These are phyloP conservation scores for Leptinotarsa defecta DNA, from an alignment of 1,140 invertebrate species.

Conservation along the genomic window DNA sequence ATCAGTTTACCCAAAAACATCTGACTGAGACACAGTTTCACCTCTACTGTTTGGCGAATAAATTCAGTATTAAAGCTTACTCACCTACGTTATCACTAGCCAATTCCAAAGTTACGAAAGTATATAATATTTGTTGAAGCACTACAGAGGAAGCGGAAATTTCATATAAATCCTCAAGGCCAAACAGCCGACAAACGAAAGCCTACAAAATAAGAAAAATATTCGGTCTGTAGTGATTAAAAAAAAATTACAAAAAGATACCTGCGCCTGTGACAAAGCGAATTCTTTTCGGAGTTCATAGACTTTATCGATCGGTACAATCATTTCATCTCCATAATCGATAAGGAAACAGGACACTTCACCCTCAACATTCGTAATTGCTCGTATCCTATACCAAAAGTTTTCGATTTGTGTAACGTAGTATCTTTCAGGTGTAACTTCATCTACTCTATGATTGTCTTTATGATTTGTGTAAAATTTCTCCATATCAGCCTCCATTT, in stretches of 20 bases:
- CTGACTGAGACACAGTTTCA: too few relatives aligned
- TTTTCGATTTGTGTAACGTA: constrained; percentile 65
- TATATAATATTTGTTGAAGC: constrained; percentile 36
- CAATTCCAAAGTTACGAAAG: constrained; percentile 39
- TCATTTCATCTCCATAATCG: constrained; percentile 66
- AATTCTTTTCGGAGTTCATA: constrained; percentile 63
- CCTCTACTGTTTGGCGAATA: too few relatives aligned
- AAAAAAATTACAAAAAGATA: constrained; percentile 38
- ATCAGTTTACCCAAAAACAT: too few relatives aligned
- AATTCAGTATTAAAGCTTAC: constrained; percentile 4
- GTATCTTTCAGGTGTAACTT: constrained; percentile 55
- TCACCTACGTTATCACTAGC: constrained; percentile 36
- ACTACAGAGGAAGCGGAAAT: constrained; percentile 44
- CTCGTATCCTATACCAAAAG: constrained; percentile 65
- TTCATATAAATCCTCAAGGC: constrained; percentile 63
- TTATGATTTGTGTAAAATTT: constrained; percentile 57
- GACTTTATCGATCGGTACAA: constrained; percentile 57
- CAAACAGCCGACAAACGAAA: constrained; percentile 63
- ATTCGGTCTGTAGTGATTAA: too few relatives aligned
- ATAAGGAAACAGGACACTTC: constrained; percentile 64
- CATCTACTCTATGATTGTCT: constrained; percentile 17
- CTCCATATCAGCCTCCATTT: constrained; percentile 62
- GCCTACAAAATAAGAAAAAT: constrained; percentile 55
- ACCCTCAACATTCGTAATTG: constrained; percentile 52
- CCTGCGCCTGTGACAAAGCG: constrained; percentile 64